Conservation (phyloP, 2,888 invertebrate species). For the Aporophyla lueneburgensis region DNA sequence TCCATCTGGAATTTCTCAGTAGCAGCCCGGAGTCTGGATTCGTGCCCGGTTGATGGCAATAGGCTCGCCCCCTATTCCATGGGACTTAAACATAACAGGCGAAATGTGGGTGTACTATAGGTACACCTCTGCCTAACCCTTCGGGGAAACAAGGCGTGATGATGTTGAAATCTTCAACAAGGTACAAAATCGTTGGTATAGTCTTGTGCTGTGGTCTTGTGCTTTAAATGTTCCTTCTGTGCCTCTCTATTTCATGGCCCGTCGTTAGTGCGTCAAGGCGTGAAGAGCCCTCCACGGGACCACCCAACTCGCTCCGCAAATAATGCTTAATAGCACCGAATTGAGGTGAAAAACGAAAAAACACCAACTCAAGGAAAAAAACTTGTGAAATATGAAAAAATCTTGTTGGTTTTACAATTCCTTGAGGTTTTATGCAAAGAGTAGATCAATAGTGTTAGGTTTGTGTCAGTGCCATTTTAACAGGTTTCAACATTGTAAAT, state of each 20-base stretch:
- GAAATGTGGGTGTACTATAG: no score
- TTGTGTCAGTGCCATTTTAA: constrained; percentile 30
- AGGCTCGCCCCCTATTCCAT: no score
- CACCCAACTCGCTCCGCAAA: constrained; percentile 78
- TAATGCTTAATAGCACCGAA: constrained; percentile 74
- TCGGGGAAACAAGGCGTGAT: no score
- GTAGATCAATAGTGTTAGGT: constrained; percentile 44
- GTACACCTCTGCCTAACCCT: no score
- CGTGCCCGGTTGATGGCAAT: no score
- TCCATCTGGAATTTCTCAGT: no score
- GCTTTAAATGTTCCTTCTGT: constrained; percentile 46
- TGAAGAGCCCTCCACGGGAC: constrained; percentile 77
- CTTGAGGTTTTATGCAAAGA: constrained; percentile 59
- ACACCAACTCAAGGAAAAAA: constrained; percentile 55
- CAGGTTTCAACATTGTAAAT: not conserved
- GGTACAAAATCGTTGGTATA: not conserved
- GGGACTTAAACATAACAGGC: no score
- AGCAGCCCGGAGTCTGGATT: no score
- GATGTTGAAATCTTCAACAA: no score
- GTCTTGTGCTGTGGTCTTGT: not conserved
- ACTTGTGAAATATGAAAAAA: constrained; percentile 64
- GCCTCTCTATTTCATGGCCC: constrained; percentile 16
- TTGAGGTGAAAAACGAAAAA: constrained; percentile 74
- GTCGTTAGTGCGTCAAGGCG: constrained; percentile 62
- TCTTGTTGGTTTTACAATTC: constrained; percentile 63